phyloP scores from a whole-genome alignment of 1,140 invertebrate species.

The Antheraea mylitta region DNA sequence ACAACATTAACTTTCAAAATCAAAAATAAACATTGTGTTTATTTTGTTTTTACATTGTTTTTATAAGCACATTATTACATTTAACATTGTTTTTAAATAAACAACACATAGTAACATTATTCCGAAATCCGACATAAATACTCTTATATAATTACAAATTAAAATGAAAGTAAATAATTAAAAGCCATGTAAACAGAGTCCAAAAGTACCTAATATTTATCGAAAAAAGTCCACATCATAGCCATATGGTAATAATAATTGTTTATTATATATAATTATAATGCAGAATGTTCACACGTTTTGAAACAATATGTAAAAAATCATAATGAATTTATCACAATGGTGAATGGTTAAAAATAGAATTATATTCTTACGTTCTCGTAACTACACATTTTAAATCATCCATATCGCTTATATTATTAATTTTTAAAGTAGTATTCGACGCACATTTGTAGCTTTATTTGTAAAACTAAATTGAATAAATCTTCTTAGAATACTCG shows the following conservation, averaged over 20 bases:
- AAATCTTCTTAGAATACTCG: conserved; percentile 9
- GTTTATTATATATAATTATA: not conserved
- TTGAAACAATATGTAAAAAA: not conserved
- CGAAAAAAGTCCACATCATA: not conserved
- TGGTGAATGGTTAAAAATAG: conserved; percentile 13
- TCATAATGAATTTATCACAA: conserved; percentile 12
- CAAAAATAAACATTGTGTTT: too few relatives aligned
- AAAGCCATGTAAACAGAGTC: not conserved
- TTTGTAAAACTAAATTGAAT: not conserved
- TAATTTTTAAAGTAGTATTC: not conserved
- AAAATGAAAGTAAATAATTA: not conserved
- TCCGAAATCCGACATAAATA: not conserved
- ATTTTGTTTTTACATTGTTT: too few relatives aligned
- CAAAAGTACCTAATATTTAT: not conserved
- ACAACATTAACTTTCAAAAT: too few relatives aligned
- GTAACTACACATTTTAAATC: conserved; percentile 5
- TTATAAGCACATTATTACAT: too few relatives aligned
- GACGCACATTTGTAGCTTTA: not conserved
- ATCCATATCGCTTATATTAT: not conserved
- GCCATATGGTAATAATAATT: not conserved
- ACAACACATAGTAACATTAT: too few relatives aligned
- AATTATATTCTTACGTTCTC: conserved; percentile 8
- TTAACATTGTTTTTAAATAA: too few relatives aligned
- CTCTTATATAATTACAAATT: not conserved
- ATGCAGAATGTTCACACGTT: not conserved